Base-by-base conservation (phyloP, 2,113 vertebrate species). In the Sisor rabdophorus region DNA sequence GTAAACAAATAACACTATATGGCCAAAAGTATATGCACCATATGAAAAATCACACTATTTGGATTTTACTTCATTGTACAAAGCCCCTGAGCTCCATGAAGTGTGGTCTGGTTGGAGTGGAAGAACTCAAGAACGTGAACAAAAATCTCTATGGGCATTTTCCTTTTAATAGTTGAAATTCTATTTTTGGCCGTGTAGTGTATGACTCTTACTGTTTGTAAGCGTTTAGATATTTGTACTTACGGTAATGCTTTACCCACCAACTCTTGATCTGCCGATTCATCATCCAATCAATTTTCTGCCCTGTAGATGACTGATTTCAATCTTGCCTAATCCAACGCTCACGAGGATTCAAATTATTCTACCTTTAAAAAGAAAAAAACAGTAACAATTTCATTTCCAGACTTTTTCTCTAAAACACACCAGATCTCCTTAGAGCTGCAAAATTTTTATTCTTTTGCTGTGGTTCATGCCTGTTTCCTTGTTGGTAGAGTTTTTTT, bases 271-370 rank as follows among this genome's bases (percentile, higher is more conserved):
- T 2, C 59, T 36, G 20, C 17, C 7, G 32, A 11, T 59, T 61
- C 48, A 53, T 11, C 40, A 55, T 59, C 68, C 53, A 8, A 67
- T 63, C 61, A 73, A 36, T 63, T 60, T 40, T 28, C 70, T 80
- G n/a, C 67, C 59, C 52, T 72, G 76, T 24, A 19, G 82, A 26
- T 30, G 32, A 83, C 22, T 63, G 68, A 53, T 77, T 69, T 74
- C 74, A 67, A 40, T 54, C 26, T 12, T 15, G 12, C 26, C 55
- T 55, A 40, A 60, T 69, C 44, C 15, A 24, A 10, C 4, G 10
- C 55, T 61, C 44, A 20, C 30, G 65, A 1, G 4, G 17, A 52
- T 47, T 32, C 52, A 9, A 16, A 30, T 24, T 26, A 12, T n/a
- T 24, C 11, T 56, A 32, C 22, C 10, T 44, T 22, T 22, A 2